Percentiles rank a stretch among this genome's conserved stretches.
phyloP scores from a whole-genome alignment of 2,888 invertebrate species.

The Mamestra brassicae region DNA sequence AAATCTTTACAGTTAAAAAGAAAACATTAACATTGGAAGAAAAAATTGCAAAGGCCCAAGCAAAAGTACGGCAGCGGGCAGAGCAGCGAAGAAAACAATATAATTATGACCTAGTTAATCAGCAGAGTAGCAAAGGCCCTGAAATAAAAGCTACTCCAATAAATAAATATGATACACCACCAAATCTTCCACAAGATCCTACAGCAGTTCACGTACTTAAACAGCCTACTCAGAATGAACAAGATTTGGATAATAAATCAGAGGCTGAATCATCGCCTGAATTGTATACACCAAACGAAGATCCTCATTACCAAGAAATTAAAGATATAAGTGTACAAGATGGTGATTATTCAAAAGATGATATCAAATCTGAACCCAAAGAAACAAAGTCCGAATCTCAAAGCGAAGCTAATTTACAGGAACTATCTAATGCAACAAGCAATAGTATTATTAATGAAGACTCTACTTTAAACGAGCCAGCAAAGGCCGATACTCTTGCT shows the following conservation, averaged over 20 bases:
- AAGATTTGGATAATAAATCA: slow-evolving; percentile 62
- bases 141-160: slow-evolving; percentile 9
- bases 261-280: slow-evolving; percentile 74
- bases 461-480: neutral
- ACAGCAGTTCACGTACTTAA: slow-evolving; percentile 23
- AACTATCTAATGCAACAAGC: slow-evolving; percentile 3
- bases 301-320: slow-evolving; percentile 7
- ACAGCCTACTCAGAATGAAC: slow-evolving; percentile 65
- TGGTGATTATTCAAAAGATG: slow-evolving; percentile 10
- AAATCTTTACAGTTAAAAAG: slow-evolving; percentile 73
- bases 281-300: slow-evolving; percentile 19
- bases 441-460: neutral
- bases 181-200: slow-evolving; percentile 12
- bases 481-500: slow-evolving; percentile 7
- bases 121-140: neutral
- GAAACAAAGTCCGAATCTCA: neutral
- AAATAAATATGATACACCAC: slow-evolving; percentile 4
- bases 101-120: slow-evolving; percentile 57
- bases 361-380: neutral
- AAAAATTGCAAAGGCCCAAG: slow-evolving; percentile 81
- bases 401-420: neutral
- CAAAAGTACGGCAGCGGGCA: slow-evolving; percentile 77
- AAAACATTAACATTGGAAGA: slow-evolving; percentile 75
- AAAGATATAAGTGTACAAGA: neutral
- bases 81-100: slow-evolving; percentile 69